phyloP scores from a whole-genome alignment of 2,888 invertebrate genomes.

The Aphidoletes aphidimyza region DNA sequence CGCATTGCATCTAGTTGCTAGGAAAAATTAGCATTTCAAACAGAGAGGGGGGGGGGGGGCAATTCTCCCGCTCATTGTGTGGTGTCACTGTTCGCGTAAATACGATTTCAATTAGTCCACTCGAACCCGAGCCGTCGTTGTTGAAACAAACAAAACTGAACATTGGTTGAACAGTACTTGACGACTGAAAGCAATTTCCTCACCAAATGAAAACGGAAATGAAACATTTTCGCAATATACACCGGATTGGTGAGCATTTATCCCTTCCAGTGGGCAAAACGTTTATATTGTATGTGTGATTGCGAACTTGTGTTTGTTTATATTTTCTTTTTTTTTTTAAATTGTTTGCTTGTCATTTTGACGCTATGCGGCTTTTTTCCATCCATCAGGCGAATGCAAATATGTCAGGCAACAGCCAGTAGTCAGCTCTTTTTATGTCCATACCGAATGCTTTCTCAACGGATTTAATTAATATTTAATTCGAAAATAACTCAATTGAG shows the following conservation, averaged over 20 bases:
- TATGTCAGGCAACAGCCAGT: too few species aligned
- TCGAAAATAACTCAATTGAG: conserved; percentile 37
- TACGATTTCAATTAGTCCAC: conserved; percentile 22
- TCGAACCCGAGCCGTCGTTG: background rate
- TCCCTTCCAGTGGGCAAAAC: background rate
- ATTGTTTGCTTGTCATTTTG: conserved; percentile 46
- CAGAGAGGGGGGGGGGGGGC: too few species aligned
- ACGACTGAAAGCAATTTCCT: conserved; percentile 51
- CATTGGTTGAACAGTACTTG: conserved; percentile 5
- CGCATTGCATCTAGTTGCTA: background rate
- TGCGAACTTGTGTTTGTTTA: background rate
- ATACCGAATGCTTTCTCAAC: background rate
- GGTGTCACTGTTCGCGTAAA: background rate
- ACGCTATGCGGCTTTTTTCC: background rate
- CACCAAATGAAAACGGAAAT: conserved; percentile 19
- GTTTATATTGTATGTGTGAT: too few species aligned
- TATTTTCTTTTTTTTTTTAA: background rate
- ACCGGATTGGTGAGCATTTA: background rate
- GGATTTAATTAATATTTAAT: conserved; percentile 49
- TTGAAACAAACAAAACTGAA: background rate
- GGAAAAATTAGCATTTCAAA: background rate
- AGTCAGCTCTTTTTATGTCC: too few species aligned
- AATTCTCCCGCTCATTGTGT: background rate
- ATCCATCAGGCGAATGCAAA: background rate
- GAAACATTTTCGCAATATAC: conserved; percentile 11